Evolutionary conservation across 2,113 vertebrate species (phyloP), one percentile per base, ranked within the genome.

Genomic region (Psilopogon haemacephalus): DNA sequence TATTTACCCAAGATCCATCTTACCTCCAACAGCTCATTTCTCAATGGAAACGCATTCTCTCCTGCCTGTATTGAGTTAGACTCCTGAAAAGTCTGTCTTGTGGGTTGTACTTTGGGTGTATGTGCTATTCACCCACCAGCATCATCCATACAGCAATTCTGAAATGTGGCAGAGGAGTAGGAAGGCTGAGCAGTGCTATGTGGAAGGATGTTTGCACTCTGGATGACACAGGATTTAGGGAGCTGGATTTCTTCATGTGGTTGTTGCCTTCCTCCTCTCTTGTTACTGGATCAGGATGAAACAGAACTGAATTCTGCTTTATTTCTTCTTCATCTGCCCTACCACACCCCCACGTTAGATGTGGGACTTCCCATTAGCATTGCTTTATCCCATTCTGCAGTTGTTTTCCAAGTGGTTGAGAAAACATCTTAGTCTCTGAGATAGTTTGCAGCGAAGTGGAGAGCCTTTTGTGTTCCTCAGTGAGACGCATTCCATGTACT

Each of bases 191-290:
- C 30, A 50, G 63, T 0, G 2, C 23, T 73, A 6, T 1, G 1
- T 59, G 48, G 37, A 89, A 76, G 64, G 54, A 54, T 44, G 27
- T 21, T 89, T 89, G 73, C 52, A 27, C 37, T 94, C 84, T 85
- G 81, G 63, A 82, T 80, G 84, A 85, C 68, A 55, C 9, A 7
- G 70, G 37, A 40, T 90, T 82, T 1, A 12, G 18, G 56, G 26
- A 92, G 40, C 68, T 93, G 84, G 81, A 91, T 17, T 90, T 71
- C 81, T 96, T 95, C 89, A 83, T 95, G 92, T 96, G 93, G 74
- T 78, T 82, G 58, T 68, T 91, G 52, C 19, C 72, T 85, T 89
- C 76, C n/a, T 85, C 19, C 33, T 81, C 74, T 85, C 46, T 75
- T 86, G 58, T 87, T 60, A 52, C 68, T 95, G 94, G 91, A 95